Percentiles rank a stretch among this genome's conserved stretches.
phyloP scores from a whole-genome alignment of 2,888 invertebrate genomes.

The Lithodes maja region DNA sequence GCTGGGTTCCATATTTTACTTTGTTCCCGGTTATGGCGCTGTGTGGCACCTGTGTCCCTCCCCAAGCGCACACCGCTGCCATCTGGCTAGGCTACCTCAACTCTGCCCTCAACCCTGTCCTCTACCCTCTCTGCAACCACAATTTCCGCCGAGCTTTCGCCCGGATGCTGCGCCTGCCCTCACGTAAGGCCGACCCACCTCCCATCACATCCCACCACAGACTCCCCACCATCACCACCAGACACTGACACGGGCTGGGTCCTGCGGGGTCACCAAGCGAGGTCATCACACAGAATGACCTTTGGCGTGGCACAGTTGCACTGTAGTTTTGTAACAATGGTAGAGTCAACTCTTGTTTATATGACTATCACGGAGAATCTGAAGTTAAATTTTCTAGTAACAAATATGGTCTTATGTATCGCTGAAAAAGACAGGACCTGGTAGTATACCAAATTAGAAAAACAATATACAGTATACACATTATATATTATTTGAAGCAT shows the following conservation, averaged over 20 bases:
- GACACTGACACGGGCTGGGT: conserved; percentile 45
- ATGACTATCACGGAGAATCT: too few species aligned
- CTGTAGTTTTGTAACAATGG: neutral
- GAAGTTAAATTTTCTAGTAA: too few species aligned
- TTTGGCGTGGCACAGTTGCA: neutral
- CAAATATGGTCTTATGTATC: too few species aligned
- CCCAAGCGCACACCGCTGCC: conserved; percentile 75
- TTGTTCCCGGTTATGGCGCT: conserved; percentile 78
- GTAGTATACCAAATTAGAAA: too few species aligned
- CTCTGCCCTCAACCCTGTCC: conserved; percentile 77
- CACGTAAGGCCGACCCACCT: conserved; percentile 31
- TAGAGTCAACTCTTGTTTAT: too few species aligned
- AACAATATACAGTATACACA: too few species aligned
- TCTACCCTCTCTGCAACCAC: conserved; percentile 77
- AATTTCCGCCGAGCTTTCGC: conserved; percentile 76
- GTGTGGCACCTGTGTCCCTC: conserved; percentile 75
- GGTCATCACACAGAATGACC: neutral
- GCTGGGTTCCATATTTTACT: conserved; percentile 80
- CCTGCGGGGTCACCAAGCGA: neutral
- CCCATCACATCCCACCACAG: conserved; percentile 30
- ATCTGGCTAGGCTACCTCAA: conserved; percentile 78
- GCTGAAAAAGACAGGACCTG: too few species aligned
- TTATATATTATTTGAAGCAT: too few species aligned
- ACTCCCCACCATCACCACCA: conserved; percentile 45
- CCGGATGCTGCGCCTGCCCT: conserved; percentile 72